Evolutionary conservation across 2,113 vertebrate genomes (phyloP), one percentile per base, ranked within the genome.

Genomic region (Loxodonta africana): DNA sequence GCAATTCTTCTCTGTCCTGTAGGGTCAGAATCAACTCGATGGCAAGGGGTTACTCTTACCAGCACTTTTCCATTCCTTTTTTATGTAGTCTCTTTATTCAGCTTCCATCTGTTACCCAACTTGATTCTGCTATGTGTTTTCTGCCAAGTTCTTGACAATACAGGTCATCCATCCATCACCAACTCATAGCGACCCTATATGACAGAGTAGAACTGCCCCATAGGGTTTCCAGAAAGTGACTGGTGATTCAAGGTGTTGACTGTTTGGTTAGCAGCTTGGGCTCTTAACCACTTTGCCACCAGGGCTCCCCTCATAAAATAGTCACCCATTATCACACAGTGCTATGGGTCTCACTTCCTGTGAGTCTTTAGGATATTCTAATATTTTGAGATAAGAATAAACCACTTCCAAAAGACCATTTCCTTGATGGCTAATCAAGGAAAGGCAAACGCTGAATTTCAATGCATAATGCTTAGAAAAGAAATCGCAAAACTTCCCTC

Each of bases 331-430:
- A 20, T 18, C 37, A 71, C 37, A 44, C 41, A 76, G 12, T 44
- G 7, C 25, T n/a, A 37, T 7, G 74, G 8, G 23, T 62, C 46
- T 95, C 63, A 91, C 76, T 73, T 73, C 14, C 73, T 62, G 0
- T 67, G 67, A 28, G 17, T 63, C 8, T 90, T 92, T 26, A 67
- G 21, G 69, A 65, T 20, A 30, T 83, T 69, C 46, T 74, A 80
- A 67, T 67, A 69, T 73, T 90, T 90, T 33, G 44, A 57, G 41
- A 44, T 80, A 83, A 78, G 62, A 93, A 83, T 51, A 91, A 90
- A 85, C 1, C 6, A 78, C 33, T 97, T 5, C 9, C 21, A 53
- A 30, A 1, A 65, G 48, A 20, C 12, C 20, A 51, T 84, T 85
- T 88, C n/a, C n/a, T 41, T 77, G 15, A 26, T 85, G 26, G 37